Base-by-base conservation (phyloP, 1,140 invertebrate genomes). In the Drosophila mojavensis region DNA sequence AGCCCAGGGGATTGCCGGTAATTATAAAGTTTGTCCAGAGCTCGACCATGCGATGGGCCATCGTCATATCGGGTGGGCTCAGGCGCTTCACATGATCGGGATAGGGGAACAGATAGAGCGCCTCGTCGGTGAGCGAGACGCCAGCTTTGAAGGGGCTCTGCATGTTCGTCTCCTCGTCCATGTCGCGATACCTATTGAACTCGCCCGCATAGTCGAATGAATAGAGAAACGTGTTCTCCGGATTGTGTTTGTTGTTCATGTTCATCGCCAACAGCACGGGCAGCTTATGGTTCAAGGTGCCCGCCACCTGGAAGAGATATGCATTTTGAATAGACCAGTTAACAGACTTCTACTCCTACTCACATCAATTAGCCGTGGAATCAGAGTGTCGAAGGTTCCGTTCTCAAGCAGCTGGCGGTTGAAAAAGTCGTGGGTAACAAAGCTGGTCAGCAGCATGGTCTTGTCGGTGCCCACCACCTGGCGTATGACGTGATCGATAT, bases 1-100 rank as follows among this genome's bases (percentile, higher is more conserved):
- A 81, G 10, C 81, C 84, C 4, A 91, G 53, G 1, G 91, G 91
- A 75, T 91, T 78, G 7, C 91, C 91, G 7, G 60, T 84, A 5
- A 83, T 92, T 13, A 92, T 90, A 60, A 92, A 92, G n/a, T 91
- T 92, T 0, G 91, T 81, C 91, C 91, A 92, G 1, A 92, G 61
- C 0, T 92, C 91, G 5, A 92, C 86, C 91, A 92, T 91, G 15
- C 81, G 90, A 28, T 59, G 85, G 3, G 91, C 91, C 77, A 92
- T 91, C 2, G 78, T 61, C 53, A 65, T 47, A 28, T 92, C 91
- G 30, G 79, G 90, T 0, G 81, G 82, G 78, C 91, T 92, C 0
- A 92, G 75, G 0, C 88, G 80, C 17, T 74, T 59, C 0, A 91
- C 91, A 54, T 92, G 89, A 3, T 85, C 78, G 0, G 91, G 91